Conservation (phyloP, 2,888 invertebrate species). For the Galerucella pusilla region DNA sequence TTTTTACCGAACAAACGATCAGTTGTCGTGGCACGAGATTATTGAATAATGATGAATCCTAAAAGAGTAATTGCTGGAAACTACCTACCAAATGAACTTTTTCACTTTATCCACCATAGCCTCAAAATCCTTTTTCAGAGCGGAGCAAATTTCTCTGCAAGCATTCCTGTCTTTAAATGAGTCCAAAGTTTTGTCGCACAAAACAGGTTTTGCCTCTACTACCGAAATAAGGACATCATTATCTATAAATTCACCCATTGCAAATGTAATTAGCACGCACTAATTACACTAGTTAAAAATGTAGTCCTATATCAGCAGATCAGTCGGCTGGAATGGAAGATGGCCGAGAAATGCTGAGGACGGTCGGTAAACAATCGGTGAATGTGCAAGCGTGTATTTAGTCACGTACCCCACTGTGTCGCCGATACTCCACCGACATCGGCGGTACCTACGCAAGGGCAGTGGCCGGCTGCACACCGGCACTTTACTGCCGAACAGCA, state of each 20-base stretch:
- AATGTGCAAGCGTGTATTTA: not conserved
- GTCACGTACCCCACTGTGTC: not conserved
- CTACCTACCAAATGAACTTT: constrained; percentile 28
- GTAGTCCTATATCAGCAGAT: too few species aligned
- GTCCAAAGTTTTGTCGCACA: constrained; percentile 28
- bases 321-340: not conserved
- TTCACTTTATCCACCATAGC: constrained; percentile 11
- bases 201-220: constrained; percentile 29
- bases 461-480: too few species aligned
- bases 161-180: constrained; percentile 29
- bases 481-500: too few species aligned
- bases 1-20: constrained; percentile 10
- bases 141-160: constrained; percentile 30
- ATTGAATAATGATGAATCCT: constrained; percentile 15
- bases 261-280: constrained; percentile 20
- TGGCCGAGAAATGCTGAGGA: too few species aligned
- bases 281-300: not conserved
- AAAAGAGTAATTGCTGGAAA: constrained; percentile 8
- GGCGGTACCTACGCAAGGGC: too few species aligned
- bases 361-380: not conserved
- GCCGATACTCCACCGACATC: too few species aligned
- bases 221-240: constrained; percentile 28
- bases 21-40: constrained; percentile 21
- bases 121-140: constrained; percentile 25
- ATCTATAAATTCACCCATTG: constrained; percentile 25